A percentile compares a stretch with the other conserved stretches of the same genome.
Conservation (phyloP, 2,797 vertebrate genomes). For the Phylloscopus collybita region DNA sequence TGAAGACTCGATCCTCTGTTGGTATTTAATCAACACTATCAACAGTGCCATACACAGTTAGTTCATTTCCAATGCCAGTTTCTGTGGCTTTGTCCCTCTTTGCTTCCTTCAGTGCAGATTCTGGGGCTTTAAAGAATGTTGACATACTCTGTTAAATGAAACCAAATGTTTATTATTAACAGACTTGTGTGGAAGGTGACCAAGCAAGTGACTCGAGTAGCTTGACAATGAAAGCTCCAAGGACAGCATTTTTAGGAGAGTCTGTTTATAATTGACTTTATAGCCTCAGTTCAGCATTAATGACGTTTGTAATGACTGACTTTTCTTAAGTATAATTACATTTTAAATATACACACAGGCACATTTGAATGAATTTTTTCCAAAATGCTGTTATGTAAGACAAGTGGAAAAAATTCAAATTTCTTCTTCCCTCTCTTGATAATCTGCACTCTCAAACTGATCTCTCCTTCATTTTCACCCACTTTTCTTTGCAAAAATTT, state of each 20-base stretch:
- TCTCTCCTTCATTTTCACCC: background rate
- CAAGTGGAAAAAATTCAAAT: background rate
- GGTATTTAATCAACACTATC: background rate
- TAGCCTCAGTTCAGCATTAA: background rate
- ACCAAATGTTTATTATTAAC: background rate
- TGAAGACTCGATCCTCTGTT: background rate
- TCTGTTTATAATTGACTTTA: background rate
- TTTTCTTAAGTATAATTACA: background rate
- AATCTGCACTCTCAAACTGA: background rate
- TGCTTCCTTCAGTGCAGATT: background rate
- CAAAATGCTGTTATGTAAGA: background rate
- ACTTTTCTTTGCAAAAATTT: background rate
- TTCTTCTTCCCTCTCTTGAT: background rate
- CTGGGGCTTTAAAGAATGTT: background rate
- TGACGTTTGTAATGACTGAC: background rate
- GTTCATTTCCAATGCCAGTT: background rate
- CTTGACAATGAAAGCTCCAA: background rate
- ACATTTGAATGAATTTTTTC: background rate
- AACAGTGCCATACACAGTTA: background rate
- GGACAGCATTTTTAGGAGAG: background rate
- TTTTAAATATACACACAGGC: background rate
- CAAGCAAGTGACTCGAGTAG: background rate
- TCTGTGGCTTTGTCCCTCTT: background rate
- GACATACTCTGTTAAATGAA: background rate
- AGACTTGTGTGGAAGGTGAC: background rate